phyloP scores from a whole-genome alignment of 2,797 vertebrate genomes.

The Anguilla megastoma region DNA sequence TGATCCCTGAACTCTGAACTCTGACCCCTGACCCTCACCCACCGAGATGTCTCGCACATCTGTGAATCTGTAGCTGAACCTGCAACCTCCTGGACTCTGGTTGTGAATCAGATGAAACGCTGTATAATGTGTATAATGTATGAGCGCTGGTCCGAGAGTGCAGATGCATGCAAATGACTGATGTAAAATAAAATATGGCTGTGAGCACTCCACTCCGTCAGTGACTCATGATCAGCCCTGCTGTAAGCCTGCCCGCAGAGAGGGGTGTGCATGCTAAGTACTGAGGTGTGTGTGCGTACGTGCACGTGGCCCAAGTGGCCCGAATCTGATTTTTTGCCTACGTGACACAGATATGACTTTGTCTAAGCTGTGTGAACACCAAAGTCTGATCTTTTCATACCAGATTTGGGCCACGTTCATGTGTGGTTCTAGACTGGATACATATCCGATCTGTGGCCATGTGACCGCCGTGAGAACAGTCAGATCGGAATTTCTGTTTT shows the following conservation, averaged over 20 bases:
- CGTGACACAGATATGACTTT: too few relatives aligned
- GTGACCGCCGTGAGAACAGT: too few relatives aligned
- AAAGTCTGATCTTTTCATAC: too few relatives aligned
- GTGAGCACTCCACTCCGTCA: not conserved
- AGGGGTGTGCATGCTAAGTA: not conserved
- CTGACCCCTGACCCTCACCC: slow-evolving; percentile 33
- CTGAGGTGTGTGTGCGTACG: not conserved
- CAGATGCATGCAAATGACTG: slow-evolving; percentile 10
- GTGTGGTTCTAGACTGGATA: too few relatives aligned
- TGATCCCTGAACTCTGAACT: slow-evolving; percentile 50
- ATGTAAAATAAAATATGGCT: slow-evolving; percentile 15
- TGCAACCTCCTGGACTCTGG: not conserved
- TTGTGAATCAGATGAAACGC: slow-evolving; percentile 33
- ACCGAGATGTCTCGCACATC: not conserved
- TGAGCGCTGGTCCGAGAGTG: not conserved
- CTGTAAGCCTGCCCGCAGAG: not conserved
- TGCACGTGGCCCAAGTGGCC: not conserved
- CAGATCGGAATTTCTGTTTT: too few relatives aligned
- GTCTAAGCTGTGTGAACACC: too few relatives aligned
- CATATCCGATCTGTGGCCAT: too few relatives aligned
- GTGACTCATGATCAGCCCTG: not conserved
- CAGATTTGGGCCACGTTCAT: too few relatives aligned
- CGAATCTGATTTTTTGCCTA: too few relatives aligned
- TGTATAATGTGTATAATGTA: slow-evolving; percentile 39
- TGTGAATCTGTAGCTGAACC: not conserved